A percentile compares a stretch with the other conserved stretches of the same genome.
These are phyloP conservation scores for Coregonus suidteri DNA, from an alignment of 2,797 vertebrate genomes.

Conservation along the genomic window DNA sequence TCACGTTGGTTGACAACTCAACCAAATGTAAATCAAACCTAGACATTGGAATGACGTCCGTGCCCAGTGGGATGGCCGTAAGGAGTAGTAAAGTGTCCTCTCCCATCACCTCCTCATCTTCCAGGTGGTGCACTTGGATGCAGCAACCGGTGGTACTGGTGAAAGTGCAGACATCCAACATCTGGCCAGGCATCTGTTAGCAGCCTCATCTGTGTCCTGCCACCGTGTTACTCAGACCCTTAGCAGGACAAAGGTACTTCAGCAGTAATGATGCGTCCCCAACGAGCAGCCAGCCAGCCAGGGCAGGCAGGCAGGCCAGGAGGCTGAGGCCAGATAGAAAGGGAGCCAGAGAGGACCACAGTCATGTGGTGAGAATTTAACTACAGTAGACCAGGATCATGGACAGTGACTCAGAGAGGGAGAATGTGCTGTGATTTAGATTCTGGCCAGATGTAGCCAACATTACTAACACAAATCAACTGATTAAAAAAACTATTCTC, in stretches of 20 bases:
- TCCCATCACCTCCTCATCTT: not conserved
- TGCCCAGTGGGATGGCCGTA: no score
- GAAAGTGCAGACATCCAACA: constrained; percentile 59
- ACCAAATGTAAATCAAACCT: no score
- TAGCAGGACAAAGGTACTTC: constrained; percentile 72
- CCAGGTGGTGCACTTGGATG: constrained; percentile 48
- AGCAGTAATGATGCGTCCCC: constrained; percentile 71
- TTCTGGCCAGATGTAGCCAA: constrained; percentile 18
- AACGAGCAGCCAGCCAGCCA: constrained; percentile 57
- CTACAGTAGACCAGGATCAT: constrained; percentile 59
- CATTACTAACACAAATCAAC: not conserved
- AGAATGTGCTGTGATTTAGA: constrained; percentile 39
- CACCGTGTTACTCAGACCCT: constrained; percentile 57
- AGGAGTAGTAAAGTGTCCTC: no score
- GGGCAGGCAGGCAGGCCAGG: constrained; percentile 48
- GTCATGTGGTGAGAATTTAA: constrained; percentile 67
- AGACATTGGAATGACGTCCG: no score
- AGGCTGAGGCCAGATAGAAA: constrained; percentile 60
- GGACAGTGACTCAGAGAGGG: constrained; percentile 20
- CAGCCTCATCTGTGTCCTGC: constrained; percentile 61
- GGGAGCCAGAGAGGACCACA: constrained; percentile 55
- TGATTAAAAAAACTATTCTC: not conserved
- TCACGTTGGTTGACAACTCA: no score
- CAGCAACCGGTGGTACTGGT: constrained; percentile 43
- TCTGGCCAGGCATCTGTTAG: constrained; percentile 70